Evolutionary conservation across 2,797 vertebrate genomes (phyloP).

Genomic region (Hipposideros larvatus): DNA sequence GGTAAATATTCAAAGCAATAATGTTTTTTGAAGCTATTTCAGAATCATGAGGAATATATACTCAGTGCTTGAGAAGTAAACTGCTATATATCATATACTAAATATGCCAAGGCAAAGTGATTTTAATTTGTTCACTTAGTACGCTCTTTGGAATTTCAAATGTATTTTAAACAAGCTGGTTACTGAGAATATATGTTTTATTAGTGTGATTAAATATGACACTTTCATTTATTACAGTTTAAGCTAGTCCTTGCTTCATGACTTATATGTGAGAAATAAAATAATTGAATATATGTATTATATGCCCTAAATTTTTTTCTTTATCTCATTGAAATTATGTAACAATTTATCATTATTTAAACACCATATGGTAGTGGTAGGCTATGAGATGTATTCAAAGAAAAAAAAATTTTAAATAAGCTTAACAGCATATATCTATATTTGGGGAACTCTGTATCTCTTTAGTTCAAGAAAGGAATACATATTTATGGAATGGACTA

Average conservation of each 20-base stretch:
- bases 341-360: constrained; percentile 71
- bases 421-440: background rate
- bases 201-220: constrained; percentile 64
- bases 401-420: background rate
- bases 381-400: background rate
- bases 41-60: background rate
- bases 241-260: background rate
- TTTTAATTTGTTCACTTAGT: constrained; percentile 76
- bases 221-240: constrained; percentile 10
- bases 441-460: constrained; percentile 4
- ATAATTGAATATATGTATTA: constrained; percentile 35
- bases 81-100: constrained; percentile 41
- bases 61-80: background rate
- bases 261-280: constrained; percentile 48
- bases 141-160: constrained; percentile 67
- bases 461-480: constrained; percentile 24
- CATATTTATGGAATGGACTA: background rate
- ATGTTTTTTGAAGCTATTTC: constrained; percentile 51
- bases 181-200: constrained; percentile 49
- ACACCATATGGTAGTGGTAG: background rate
- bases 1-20: background rate
- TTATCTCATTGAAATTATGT: constrained; percentile 56
- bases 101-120: constrained; percentile 43
- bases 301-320: background rate
- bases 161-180: constrained; percentile 68